Percentiles rank a stretch among this genome's conserved stretches.
phyloP scores from a whole-genome alignment of 2,113 vertebrate genomes.

The Lasiurus cinereus region DNA sequence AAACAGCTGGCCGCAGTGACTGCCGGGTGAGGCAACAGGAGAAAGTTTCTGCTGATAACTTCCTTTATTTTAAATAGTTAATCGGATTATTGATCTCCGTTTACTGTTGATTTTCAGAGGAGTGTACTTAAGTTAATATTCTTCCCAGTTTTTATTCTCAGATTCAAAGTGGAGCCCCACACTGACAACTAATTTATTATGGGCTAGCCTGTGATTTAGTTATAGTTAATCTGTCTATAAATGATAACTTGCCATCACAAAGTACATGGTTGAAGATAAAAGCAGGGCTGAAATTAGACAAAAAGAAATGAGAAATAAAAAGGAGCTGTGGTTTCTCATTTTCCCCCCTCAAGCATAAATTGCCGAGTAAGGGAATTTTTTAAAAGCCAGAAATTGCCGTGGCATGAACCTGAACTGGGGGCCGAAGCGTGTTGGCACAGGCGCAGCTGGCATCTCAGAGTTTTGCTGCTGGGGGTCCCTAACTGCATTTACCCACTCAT shows the following conservation, averaged over 20 bases:
- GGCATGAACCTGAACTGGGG: slow-evolving; percentile 82
- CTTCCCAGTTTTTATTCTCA: slow-evolving; percentile 41
- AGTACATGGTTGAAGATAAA: slow-evolving; percentile 83
- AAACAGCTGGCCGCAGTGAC: slow-evolving; percentile 59
- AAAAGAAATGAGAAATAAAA: slow-evolving; percentile 66
- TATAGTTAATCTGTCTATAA: slow-evolving; percentile 80
- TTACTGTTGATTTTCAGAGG: slow-evolving; percentile 39
- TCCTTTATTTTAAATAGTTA: slow-evolving; percentile 58
- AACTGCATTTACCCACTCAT: slow-evolving; percentile 63
- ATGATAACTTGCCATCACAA: slow-evolving; percentile 77
- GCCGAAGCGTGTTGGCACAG: slow-evolving; percentile 54
- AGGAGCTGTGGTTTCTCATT: slow-evolving; percentile 80
- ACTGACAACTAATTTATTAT: slow-evolving; percentile 64
- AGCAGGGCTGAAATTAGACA: slow-evolving; percentile 79
- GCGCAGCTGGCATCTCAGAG: slow-evolving; percentile 79
- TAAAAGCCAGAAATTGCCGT: slow-evolving; percentile 87
- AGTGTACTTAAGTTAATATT: slow-evolving; percentile 68
- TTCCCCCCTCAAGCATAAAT: slow-evolving; percentile 83
- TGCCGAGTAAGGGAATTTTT: slow-evolving; percentile 89
- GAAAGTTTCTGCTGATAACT: neutral
- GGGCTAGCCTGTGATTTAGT: slow-evolving; percentile 54
- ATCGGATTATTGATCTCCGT: neutral
- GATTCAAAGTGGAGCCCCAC: slow-evolving; percentile 62
- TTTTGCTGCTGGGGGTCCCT: slow-evolving; percentile 68
- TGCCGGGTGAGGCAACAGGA: neutral